Evolutionary conservation across 2,888 invertebrate species (phyloP).

Genomic region (Papilio elwesi): DNA sequence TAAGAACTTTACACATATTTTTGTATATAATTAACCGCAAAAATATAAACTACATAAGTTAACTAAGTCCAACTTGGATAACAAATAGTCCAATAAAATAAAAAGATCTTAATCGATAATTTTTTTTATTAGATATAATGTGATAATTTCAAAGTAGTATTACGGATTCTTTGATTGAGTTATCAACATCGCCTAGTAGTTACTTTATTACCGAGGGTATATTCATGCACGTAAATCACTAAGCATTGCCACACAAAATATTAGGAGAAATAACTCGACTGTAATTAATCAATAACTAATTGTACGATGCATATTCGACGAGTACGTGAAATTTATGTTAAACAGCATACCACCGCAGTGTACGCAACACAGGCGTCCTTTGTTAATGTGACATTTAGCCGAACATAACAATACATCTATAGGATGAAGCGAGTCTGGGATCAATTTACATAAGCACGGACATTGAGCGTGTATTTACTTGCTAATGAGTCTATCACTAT

Average conservation of each 20-base stretch:
- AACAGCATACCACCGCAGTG: slow-evolving; percentile 21
- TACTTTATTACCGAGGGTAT: not conserved
- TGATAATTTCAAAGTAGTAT: not conserved
- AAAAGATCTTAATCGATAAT: no score
- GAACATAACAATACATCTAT: slow-evolving; percentile 38
- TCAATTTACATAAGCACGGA: slow-evolving; percentile 40
- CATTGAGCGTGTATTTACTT: slow-evolving; percentile 40
- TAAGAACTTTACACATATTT: no score
- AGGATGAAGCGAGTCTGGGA: slow-evolving; percentile 36
- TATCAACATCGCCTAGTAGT: not conserved
- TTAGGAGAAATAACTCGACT: slow-evolving; percentile 1
- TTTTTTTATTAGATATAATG: no score
- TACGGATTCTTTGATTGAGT: not conserved
- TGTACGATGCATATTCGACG: slow-evolving; percentile 1
- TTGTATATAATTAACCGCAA: no score
- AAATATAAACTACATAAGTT: no score
- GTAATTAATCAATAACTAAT: slow-evolving; percentile 14
- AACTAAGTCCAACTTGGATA: no score
- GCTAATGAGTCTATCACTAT: slow-evolving; percentile 41
- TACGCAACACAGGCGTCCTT: slow-evolving; percentile 22
- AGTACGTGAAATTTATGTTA: slow-evolving; percentile 22
- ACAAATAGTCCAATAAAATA: no score
- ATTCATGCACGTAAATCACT: not conserved
- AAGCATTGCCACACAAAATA: not conserved
- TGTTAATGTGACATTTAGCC: slow-evolving; percentile 41